Evolutionary conservation across 2,113 vertebrate genomes (phyloP), one percentile per base, ranked within the genome.

Genomic region (Nyctereutes procyonoides): DNA sequence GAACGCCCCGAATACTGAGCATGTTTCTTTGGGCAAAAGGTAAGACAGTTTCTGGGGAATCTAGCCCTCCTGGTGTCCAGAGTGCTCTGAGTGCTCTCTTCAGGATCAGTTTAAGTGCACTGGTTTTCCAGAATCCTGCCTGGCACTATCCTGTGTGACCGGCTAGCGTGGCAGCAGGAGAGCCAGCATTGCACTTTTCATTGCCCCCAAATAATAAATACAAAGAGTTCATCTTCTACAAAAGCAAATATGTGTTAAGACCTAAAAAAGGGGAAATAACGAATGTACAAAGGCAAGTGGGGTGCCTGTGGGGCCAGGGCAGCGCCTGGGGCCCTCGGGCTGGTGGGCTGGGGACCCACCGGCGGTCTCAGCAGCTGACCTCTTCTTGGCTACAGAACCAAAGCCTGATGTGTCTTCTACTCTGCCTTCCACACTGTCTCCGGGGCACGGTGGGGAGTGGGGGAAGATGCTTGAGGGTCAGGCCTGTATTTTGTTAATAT

Each of bases 1-100:
- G 98, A 98, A 97, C 95, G 98, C 99, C 98, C 98, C 96, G 98
- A 99, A 98, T 98, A 99, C 98, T 98, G 98, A 98, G 98, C 98
- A 98, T 97, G 73, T 96, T 97, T 99, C 99, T 99, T 99, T 99
- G 99, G 99, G 99, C 99, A 98, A 98, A 87, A 99, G 99, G 98
- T 98, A 97, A 98, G 98, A 98, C 91, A 95, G 22, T 95, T 95
- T 97, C 83, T 82, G 97, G 98, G 96, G 98, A 98, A 97, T 93
- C 97, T 76, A 90, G 97, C 95, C 97, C 97, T 85, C 86, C 95
- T 97, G 98, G 97, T 92, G 63, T 55, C 67, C 85, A 80, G 90
- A 60, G 77, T 2, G 71, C 53, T 84, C 43, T 0, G 35, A 0
- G 63, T 38, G 62, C n/a, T 96, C 85, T 53, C 24, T 91, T 93